Evolutionary conservation across 2,113 vertebrate species (phyloP).

Genomic region (Dasyprocta punctata): DNA sequence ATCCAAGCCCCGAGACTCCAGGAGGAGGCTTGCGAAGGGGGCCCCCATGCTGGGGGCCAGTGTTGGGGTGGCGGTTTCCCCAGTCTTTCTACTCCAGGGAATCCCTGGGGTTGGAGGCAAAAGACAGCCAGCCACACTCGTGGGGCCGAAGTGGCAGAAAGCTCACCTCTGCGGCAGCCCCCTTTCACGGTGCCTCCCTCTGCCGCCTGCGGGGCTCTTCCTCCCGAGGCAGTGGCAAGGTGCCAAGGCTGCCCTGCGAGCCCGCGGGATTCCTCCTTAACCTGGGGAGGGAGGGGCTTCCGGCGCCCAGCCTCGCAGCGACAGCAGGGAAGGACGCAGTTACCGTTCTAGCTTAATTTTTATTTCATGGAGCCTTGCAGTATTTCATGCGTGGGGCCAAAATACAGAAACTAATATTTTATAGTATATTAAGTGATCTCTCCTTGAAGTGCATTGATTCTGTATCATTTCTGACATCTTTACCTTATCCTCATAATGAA

Average conservation of each 20-base stretch:
- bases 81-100: background rate
- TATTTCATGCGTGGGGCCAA: conserved; percentile 40
- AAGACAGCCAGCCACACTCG: background rate
- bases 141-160: background rate
- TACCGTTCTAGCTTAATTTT: conserved; percentile 6
- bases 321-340: background rate
- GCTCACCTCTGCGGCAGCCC: background rate
- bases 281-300: background rate
- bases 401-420: conserved; percentile 40
- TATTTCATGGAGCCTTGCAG: background rate
- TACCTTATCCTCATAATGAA: conserved; percentile 7
- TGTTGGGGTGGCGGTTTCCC: background rate
- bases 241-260: background rate
- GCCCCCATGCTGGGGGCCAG: fast-evolving
- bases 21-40: background rate
- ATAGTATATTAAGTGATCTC: conserved; percentile 11
- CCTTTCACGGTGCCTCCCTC: background rate
- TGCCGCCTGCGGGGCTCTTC: background rate
- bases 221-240: background rate
- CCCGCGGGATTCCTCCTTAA: conserved; percentile 9
- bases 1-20: background rate
- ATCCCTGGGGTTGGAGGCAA: background rate
- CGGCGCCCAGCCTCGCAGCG: background rate
- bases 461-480: conserved; percentile 2
- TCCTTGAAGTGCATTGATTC: background rate